A percentile compares a stretch with the other conserved stretches of the same genome.
phyloP scores from a whole-genome alignment of 1,140 invertebrate species.

The Anastrepha obliqua region DNA sequence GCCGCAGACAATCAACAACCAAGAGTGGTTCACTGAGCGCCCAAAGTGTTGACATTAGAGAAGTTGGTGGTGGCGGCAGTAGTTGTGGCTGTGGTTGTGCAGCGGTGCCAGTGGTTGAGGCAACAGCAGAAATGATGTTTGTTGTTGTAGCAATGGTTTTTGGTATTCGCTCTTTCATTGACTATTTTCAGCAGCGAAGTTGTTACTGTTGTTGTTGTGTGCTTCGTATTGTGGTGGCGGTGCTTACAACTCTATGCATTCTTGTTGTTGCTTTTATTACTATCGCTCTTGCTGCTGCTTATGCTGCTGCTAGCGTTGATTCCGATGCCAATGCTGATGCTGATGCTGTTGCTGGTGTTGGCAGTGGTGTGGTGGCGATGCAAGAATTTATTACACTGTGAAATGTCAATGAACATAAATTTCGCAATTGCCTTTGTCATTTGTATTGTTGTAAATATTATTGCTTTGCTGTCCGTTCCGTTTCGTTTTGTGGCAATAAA shows the following conservation, averaged over 20 bases:
- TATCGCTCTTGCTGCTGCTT: too few species aligned
- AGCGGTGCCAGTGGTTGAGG: neutral
- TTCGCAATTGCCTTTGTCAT: constrained; percentile 48
- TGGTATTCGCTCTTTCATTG: neutral
- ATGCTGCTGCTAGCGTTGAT: neutral
- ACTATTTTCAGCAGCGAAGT: neutral
- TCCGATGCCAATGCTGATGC: neutral
- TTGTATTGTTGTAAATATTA: constrained; percentile 53
- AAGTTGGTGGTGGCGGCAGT: neutral
- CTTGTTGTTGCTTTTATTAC: neutral
- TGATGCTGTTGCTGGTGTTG: neutral
- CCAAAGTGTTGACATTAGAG: constrained; percentile 40
- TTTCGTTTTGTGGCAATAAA: constrained; percentile 48
- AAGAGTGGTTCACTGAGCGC: neutral
- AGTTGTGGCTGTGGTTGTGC: neutral
- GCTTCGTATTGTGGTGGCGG: neutral
- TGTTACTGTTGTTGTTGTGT: neutral
- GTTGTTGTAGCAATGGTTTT: constrained; percentile 15
- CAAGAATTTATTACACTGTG: constrained; percentile 53
- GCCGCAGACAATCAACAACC: constrained; percentile 26
- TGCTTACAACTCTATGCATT: neutral
- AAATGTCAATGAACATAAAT: constrained; percentile 57
- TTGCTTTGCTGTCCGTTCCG: constrained; percentile 43
- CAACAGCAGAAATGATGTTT: neutral
- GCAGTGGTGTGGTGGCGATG: neutral